Evolutionary conservation across 2,888 invertebrate species (phyloP).

Genomic region (Diadegma fenestrale): DNA sequence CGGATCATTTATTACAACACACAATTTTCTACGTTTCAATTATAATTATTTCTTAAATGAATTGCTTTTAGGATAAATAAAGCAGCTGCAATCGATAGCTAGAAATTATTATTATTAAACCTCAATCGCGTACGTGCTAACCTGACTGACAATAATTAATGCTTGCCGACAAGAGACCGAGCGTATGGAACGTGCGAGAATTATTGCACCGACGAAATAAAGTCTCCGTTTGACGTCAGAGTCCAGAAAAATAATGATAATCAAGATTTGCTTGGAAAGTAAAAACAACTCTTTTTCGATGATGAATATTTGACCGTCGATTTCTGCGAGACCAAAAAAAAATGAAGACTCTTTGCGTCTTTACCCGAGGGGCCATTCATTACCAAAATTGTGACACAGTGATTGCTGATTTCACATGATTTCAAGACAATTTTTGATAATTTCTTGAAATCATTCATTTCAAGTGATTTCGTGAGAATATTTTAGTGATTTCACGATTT

Average conservation of each 20-base stretch:
- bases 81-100: constrained; percentile 34
- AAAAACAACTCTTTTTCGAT: too few relatives aligned
- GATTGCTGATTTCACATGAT: too few relatives aligned
- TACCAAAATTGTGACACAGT: too few relatives aligned
- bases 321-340: neutral
- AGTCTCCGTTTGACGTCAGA: constrained; percentile 49
- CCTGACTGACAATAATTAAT: constrained; percentile 61
- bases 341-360: neutral
- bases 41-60: neutral
- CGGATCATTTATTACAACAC: constrained; percentile 3
- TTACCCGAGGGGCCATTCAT: too few relatives aligned
- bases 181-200: constrained; percentile 23
- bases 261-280: neutral
- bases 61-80: constrained; percentile 11
- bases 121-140: constrained; percentile 43
- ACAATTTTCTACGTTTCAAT: neutral
- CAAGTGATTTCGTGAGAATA: too few relatives aligned
- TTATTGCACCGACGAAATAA: constrained; percentile 42
- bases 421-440: too few relatives aligned
- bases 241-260: constrained; percentile 37
- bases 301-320: neutral
- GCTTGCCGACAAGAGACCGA: constrained; percentile 35
- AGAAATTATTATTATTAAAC: constrained; percentile 51
- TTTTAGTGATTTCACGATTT: too few relatives aligned
- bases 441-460: too few relatives aligned